Evolutionary conservation across 2,113 vertebrate genomes (phyloP), one percentile per base, ranked within the genome.

Genomic region (Mobula birostris): DNA sequence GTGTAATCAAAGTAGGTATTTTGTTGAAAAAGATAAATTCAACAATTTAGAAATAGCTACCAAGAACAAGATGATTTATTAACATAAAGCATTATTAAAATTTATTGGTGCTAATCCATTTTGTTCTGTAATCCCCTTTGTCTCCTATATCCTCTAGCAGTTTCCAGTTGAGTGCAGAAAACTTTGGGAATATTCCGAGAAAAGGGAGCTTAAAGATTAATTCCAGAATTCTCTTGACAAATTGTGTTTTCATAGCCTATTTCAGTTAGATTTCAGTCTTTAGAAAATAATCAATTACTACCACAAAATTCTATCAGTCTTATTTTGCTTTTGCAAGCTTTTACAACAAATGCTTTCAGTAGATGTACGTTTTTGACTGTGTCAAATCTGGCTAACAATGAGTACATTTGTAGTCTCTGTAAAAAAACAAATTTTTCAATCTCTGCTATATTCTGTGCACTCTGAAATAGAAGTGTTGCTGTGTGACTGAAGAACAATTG

Each of bases 21-120:
- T 92, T 70, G 24, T 24, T 70, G 36, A 70, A 87, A 61, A 19
- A 76, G 24, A 74, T 93, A 76, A 93, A 93, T 74, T 93, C 70
- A 93, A 56, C 70, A 19, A 56, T 74, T 9, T 74, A 36, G 91
- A 74, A 93, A 74, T 70, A 74, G 61, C 27, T 74, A 93, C 72
- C 6, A 21, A 74, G 91, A 93, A 56, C 8, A 93, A 93, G 19
- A 29, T 93, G 72, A 93, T 29, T 68, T 70, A 14, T 56, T 24
- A 93, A 15, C 9, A 15, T 15, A 93, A 74, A 93, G 19, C 56
- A 72, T 76, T 56, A 93, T 90, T 68, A 93, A 74, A 74, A 93
- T 56, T 24, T 9, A 93, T 56, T 93, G 21, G 24, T 74, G 29
- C 74, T 76, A 29, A 40, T 93, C 72, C 70, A 93, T 74, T 12